Evolutionary conservation across 2,888 invertebrate genomes (phyloP), one percentile per base, ranked within the genome.

Genomic region (Aphrophora alni): DNA sequence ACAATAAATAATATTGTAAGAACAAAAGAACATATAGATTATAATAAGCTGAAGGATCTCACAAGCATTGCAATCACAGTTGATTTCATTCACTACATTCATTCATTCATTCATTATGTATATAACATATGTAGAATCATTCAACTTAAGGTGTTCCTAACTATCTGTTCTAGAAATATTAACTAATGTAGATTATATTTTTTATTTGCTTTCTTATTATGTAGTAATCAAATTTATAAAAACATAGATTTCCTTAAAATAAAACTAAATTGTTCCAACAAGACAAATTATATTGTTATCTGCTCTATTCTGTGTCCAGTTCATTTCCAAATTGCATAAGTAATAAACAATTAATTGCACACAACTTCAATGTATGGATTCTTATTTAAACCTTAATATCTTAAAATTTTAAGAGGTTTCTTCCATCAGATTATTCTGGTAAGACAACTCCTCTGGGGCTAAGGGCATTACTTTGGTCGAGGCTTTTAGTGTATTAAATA

Each of bases 21-120:
- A 14, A 44, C 44, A 44, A 44, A 44, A 44, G 8, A 44, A 44
- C 14, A 44, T 21, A 14, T 59, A 59, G n/a, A 59, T 21, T 59
- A 44, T 44, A 59, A 59, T 59, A 59, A 59, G 59, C 59, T 59
- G 59, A 59, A 59, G 59, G 59, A 59, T 59, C 59, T 59, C 59
- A 59, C 59, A 59, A 21, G 21, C 4, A 21, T 59, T 59, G 21
- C 21, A 21, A 21, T 21, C 59, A 59, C 17, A 44, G 14, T 44
- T 44, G 14, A 44, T 14, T 33, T 44, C 44, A 44, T 59, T 4
- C 21, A n/a, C 59, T 21, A 21, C 59, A 59, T n/a, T n/a, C n/a
- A n/a, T n/a, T n/a, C 59, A 59, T 21, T 59, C n/a, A 59, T 59
- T 59, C 59, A 59, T 3, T 59, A 21, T 59, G 59, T 59, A 59